Evolutionary conservation across 1,140 invertebrate genomes (phyloP).

Genomic region (Danaus melanippus): DNA sequence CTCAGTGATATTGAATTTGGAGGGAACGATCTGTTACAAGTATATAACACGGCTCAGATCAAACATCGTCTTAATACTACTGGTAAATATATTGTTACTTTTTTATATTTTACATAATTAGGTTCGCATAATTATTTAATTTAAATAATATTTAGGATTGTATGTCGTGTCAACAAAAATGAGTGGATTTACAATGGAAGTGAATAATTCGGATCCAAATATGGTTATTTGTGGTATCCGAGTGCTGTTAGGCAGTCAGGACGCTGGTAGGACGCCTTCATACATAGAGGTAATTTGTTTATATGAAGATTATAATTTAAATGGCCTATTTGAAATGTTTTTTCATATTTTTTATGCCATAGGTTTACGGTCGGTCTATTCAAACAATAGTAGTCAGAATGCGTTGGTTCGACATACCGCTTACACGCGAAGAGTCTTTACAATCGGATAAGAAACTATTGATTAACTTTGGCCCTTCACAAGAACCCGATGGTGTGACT

Average conservation of each 20-base stretch:
- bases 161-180: constrained; percentile 92
- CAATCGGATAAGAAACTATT: constrained; percentile 93
- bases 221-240: constrained; percentile 91
- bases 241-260: constrained; percentile 90
- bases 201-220: constrained; percentile 89
- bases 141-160: constrained; percentile 73
- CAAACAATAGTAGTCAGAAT: constrained; percentile 82
- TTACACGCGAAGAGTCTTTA: constrained; percentile 94
- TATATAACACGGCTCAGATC: constrained; percentile 95
- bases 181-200: constrained; percentile 90
- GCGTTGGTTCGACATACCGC: constrained; percentile 96
- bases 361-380: constrained; percentile 88
- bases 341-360: constrained; percentile 7
- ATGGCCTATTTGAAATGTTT: constrained; percentile 14
- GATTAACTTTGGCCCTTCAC: constrained; percentile 92
- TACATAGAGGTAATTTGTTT: constrained; percentile 79
- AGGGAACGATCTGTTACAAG: constrained; percentile 94
- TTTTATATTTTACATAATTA: constrained; percentile 9
- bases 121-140: background rate
- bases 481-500: constrained; percentile 90
- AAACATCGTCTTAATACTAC: constrained; percentile 94
- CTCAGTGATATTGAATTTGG: constrained; percentile 96
- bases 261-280: constrained; percentile 85
- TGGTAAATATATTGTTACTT: constrained; percentile 28
- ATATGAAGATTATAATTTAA: constrained; percentile 3